Base-by-base conservation (phyloP, 1,140 invertebrate species). In the Acromyrmex charruanus region DNA sequence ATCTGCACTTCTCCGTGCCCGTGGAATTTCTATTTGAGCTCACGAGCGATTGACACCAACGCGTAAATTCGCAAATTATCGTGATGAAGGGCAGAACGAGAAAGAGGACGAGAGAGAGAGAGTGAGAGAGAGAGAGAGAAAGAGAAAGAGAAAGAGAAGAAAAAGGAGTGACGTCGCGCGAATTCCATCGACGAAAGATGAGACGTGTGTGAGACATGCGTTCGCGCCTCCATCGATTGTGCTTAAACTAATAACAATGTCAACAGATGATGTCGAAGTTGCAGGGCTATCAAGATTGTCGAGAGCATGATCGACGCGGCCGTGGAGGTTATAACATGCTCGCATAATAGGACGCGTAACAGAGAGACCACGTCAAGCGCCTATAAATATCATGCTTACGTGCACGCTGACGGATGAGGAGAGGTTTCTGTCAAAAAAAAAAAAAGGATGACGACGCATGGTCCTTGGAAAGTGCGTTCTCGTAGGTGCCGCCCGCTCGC, bases 271-370 rank as follows among this genome's bases (percentile, higher is more conserved):
- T 2, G 2, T 10, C 35, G 39, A 35, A 21, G 69, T 72, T 18
- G 6, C n/a, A 16, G 21, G n/a, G 18, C 18, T 72, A 79, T 77
- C 16, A 18, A 44, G 39, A 44, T 2, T n/a, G 7, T 87, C 63
- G 65, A 68, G 58, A 59, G 21, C 12, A 28, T 25, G 21, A 59
- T 18, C 18, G 53, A 18, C n/a, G 58, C 25, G 2, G 9, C 55
- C 55, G 55, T 77, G 55, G 72, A 90, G 87, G 89, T 91, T 91
- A 90, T 66, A 85, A 55, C 12, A 21, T n/a, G n/a, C 12, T 81
- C 31, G 39, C 31, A 18, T 79, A 79, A 79, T 35, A 53, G 18
- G 25, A 39, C 14, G n/a, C 61, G 49, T 69, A 82, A 82, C n/a
- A 2, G 55, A 18, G 16, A 6, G 4, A 39, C 35, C 77, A 39